Evolutionary conservation across 2,888 invertebrate species (phyloP).

Genomic region (Orthosia gothica): DNA sequence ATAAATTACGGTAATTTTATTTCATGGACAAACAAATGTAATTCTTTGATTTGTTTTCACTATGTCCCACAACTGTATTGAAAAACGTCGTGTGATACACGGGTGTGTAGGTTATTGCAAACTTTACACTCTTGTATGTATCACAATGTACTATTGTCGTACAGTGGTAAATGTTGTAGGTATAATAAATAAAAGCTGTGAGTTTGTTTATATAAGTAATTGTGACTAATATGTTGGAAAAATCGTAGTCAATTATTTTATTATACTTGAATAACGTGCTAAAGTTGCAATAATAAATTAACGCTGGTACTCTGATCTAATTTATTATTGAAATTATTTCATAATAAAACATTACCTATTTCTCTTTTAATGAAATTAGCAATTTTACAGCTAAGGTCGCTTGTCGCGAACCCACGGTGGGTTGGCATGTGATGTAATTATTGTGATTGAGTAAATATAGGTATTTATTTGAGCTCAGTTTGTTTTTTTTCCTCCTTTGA

Average conservation of each 20-base stretch:
- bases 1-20: no score
- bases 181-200: neutral
- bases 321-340: neutral
- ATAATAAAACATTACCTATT: neutral
- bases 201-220: no score
- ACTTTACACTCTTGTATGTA: no score
- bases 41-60: no score
- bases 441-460: neutral
- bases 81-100: no score
- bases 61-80: no score
- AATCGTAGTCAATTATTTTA: neutral
- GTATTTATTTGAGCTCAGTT: neutral
- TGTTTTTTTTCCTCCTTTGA: slow-evolving; percentile 13
- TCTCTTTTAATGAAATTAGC: neutral
- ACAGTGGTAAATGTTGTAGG: no score
- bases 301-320: neutral
- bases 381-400: neutral
- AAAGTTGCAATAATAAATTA: neutral
- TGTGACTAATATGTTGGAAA: no score
- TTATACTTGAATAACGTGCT: neutral
- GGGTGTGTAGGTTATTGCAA: no score
- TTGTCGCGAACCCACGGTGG: neutral
- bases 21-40: no score
- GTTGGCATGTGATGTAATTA: neutral
- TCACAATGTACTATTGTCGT: no score